Evolutionary conservation across 2,888 invertebrate genomes (phyloP).

Genomic region (Aleiodes alternator): DNA sequence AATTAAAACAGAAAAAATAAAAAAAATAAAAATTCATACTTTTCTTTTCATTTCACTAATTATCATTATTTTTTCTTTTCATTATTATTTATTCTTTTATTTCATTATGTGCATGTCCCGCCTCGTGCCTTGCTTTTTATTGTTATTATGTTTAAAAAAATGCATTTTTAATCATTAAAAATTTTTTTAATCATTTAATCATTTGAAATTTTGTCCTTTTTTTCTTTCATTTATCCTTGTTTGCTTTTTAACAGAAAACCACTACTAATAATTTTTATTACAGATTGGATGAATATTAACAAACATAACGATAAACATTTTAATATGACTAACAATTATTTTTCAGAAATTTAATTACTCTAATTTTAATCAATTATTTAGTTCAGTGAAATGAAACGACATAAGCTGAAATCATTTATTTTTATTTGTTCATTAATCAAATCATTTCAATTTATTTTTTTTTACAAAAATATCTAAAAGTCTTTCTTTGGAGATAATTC

Average conservation of each 20-base stretch:
- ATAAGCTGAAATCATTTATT: too few relatives aligned
- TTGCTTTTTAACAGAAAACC: background rate
- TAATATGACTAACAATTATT: slow-evolving; percentile 24
- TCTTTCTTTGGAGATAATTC: too few relatives aligned
- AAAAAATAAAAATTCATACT: background rate
- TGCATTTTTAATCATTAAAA: too few relatives aligned
- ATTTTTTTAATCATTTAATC: too few relatives aligned
- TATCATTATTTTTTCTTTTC: background rate
- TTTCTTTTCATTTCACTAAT: background rate
- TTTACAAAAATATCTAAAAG: too few relatives aligned
- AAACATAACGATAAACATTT: background rate
- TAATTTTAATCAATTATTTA: background rate
- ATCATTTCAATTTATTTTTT: background rate
- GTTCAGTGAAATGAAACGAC: too few relatives aligned
- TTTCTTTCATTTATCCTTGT: slow-evolving; percentile 4
- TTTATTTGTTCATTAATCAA: too few relatives aligned
- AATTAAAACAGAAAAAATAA: too few relatives aligned
- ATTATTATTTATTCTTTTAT: background rate
- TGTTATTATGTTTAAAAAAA: background rate
- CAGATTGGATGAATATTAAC: slow-evolving; percentile 12
- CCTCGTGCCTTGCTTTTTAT: background rate
- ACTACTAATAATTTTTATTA: background rate
- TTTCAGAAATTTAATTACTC: slow-evolving; percentile 8
- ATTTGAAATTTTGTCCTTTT: background rate
- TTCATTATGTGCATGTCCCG: too few relatives aligned